Percentiles rank a stretch among this genome's conserved stretches.
Conservation (phyloP, 2,888 invertebrate genomes). For the Desoria tigrina region DNA sequence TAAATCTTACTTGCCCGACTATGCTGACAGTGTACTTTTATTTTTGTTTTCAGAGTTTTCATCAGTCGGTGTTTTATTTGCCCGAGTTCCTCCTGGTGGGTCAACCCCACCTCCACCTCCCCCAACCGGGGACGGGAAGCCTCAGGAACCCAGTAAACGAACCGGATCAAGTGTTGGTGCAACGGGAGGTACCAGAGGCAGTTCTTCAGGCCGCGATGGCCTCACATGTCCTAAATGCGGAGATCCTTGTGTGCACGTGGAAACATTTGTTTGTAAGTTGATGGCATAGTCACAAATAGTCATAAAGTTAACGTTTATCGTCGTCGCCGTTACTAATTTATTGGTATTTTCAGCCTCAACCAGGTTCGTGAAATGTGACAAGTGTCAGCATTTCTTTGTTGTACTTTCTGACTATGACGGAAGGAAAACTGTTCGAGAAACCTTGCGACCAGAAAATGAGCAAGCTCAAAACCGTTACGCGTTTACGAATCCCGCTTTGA, state of each 20-base stretch:
- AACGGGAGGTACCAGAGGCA: conserved; percentile 4
- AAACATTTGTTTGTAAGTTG: conserved; percentile 85
- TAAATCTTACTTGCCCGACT: no score
- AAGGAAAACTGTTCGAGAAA: conserved; percentile 70
- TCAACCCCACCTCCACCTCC: conserved; percentile 44
- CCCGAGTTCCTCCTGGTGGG: conserved; percentile 46
- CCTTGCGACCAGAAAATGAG: conserved; percentile 46
- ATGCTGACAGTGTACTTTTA: no score
- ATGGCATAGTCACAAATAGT: no score
- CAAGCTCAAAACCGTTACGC: conserved; percentile 35
- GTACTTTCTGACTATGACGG: conserved; percentile 91
- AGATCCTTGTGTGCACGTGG: conserved; percentile 94
- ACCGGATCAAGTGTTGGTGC: conserved; percentile 15
- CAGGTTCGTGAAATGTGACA: conserved; percentile 95
- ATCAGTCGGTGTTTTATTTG: conserved; percentile 40
- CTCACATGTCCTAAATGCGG: conserved; percentile 95
- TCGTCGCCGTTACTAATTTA: background rate
- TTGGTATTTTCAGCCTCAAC: conserved; percentile 68
- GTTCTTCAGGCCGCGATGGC: conserved; percentile 59
- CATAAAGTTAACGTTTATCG: background rate
- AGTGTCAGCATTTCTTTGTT: conserved; percentile 96
- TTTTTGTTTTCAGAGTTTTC: conserved; percentile 34
- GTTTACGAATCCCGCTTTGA: conserved; percentile 24
- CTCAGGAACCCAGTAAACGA: conserved; percentile 31
- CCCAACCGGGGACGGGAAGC: conserved; percentile 38